Evolutionary conservation across 2,888 invertebrate species (phyloP).

Genomic region (Exocentrus adspersus): DNA sequence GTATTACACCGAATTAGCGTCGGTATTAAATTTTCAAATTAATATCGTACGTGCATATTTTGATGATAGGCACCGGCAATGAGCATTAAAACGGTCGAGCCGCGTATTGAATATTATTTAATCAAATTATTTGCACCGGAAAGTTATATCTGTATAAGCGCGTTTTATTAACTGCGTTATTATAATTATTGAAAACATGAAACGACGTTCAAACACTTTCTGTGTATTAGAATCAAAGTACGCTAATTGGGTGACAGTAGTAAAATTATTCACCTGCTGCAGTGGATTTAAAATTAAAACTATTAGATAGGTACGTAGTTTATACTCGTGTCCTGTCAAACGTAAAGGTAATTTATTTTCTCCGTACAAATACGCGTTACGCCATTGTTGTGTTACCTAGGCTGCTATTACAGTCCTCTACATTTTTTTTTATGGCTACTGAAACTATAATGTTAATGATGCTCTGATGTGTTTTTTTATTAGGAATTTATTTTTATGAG

Average conservation of each 20-base stretch:
- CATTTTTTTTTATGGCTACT: slow-evolving; percentile 6
- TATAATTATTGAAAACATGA: background rate
- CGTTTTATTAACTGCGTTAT: background rate
- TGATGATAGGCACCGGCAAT: slow-evolving; percentile 6
- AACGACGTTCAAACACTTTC: background rate
- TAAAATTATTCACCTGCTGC: too few species aligned
- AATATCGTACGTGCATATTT: slow-evolving; percentile 6
- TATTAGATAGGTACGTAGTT: too few species aligned
- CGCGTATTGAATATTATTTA: slow-evolving; percentile 23
- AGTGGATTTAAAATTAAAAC: slow-evolving; percentile 10
- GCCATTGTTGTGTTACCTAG: slow-evolving; percentile 6
- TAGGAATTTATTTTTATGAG: slow-evolving; percentile 20
- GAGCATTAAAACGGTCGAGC: slow-evolving; percentile 16
- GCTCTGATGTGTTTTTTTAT: slow-evolving; percentile 17
- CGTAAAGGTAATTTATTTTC: slow-evolving; percentile 5
- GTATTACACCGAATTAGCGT: slow-evolving; percentile 12
- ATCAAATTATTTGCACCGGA: slow-evolving; percentile 19
- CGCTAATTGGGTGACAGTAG: background rate
- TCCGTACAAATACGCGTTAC: slow-evolving; percentile 8
- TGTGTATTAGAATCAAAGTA: too few species aligned
- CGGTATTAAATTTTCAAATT: slow-evolving; percentile 17
- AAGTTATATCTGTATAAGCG: background rate
- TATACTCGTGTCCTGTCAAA: background rate
- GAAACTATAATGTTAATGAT: slow-evolving; percentile 13
- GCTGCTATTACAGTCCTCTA: background rate